Evolutionary conservation across 2,797 vertebrate species (phyloP).

Genomic region (Phoxinus dragarum): DNA sequence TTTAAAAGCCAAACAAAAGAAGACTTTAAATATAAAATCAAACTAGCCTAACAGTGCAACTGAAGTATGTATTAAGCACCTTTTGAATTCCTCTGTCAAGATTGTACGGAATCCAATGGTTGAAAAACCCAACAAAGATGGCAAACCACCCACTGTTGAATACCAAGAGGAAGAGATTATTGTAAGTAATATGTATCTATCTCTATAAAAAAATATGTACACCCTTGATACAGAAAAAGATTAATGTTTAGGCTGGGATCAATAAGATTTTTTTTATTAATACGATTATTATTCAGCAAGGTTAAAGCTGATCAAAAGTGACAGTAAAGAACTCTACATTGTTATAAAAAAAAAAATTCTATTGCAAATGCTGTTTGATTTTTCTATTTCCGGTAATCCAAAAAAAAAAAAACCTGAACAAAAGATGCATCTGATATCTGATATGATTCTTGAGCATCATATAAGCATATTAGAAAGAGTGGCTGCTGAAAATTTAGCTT

Average conservation of each 20-base stretch:
- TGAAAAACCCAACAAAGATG: constrained; percentile 94
- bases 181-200: constrained; percentile 73
- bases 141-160: constrained; percentile 89
- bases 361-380: too few relatives aligned
- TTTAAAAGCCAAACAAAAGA: neutral
- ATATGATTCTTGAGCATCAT: neutral
- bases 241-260: neutral
- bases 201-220: too few relatives aligned
- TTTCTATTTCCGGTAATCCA: neutral
- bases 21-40: neutral
- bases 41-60: neutral
- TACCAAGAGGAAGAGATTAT: constrained; percentile 97
- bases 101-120: constrained; percentile 95
- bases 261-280: neutral
- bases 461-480: neutral
- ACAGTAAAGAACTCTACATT: neutral
- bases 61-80: neutral
- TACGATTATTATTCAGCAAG: neutral
- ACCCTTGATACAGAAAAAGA: neutral
- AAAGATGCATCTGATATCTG: neutral
- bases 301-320: neutral
- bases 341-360: neutral
- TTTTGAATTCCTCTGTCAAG: constrained; percentile 68
- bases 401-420: too few relatives aligned
- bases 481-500: neutral